phyloP scores from a whole-genome alignment of 2,113 vertebrate species.

The Polypterus senegalus region DNA sequence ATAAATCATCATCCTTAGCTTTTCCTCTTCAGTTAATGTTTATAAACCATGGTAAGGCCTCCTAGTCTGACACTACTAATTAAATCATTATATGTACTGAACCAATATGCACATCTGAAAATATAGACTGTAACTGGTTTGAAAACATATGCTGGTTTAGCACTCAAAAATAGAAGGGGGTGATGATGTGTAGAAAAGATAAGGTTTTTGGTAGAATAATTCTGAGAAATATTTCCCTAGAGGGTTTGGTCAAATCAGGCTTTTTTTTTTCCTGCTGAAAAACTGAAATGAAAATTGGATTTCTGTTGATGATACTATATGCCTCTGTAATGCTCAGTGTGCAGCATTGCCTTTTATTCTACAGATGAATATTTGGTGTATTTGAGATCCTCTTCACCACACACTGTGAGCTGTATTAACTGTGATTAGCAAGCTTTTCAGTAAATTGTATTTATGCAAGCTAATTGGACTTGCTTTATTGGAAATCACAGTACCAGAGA shows the following conservation, averaged over 20 bases:
- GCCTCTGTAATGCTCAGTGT: not conserved
- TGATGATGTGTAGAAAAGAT: too few relatives aligned
- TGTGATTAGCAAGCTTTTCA: not conserved
- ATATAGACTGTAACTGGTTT: slow-evolving; percentile 4
- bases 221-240: too few relatives aligned
- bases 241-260: too few relatives aligned
- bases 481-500: not conserved
- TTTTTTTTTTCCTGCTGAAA: not conserved
- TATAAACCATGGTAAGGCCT: slow-evolving; percentile 2
- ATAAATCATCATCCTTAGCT: slow-evolving; percentile 14
- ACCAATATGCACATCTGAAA: slow-evolving; percentile 3
- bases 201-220: too few relatives aligned
- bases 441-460: not conserved
- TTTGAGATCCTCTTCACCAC: not conserved
- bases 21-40: slow-evolving; percentile 6
- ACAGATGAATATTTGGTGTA: not conserved
- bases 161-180: too few relatives aligned
- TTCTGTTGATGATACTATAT: not conserved
- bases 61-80: slow-evolving; percentile 21
- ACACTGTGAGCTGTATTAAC: not conserved
- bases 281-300: not conserved
- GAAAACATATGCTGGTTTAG: slow-evolving; percentile 22
- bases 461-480: not conserved
- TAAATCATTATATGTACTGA: slow-evolving; percentile 15
- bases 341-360: not conserved